Evolutionary conservation across 1,140 invertebrate species (phyloP), one percentile per base, ranked within the genome.

Genomic region (Temnothorax nylanderi): DNA sequence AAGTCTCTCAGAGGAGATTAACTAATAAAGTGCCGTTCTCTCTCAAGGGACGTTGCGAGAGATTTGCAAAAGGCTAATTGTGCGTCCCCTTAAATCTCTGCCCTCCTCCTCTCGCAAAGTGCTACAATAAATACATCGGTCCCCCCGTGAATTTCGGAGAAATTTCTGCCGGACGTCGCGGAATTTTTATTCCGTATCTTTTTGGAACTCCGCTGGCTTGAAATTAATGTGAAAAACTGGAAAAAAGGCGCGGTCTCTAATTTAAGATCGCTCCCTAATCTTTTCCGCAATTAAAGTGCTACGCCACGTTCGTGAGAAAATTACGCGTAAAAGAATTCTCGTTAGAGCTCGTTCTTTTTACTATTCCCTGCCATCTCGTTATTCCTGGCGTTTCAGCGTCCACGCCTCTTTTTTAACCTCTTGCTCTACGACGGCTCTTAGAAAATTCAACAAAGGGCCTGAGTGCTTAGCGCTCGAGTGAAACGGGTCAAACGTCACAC

Each of bases 251-350:
- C 18, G 21, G 75, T 26, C 51, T 72, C 58, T 90, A 90, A 90
- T 90, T 90, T 90, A 82, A 90, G 56, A 76, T 77, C 86, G 54
- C 47, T 32, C 41, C 76, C 76, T 84, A 90, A 91, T 90, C 87
- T 76, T 69, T 86, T 47, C 80, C 37, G 75, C 86, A 90, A 90
- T 90, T 90, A 90, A 90, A 90, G 87, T 85, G 85, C 85, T 78
- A 37, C 54, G 58, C 78, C 58, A 54, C 80, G 10, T 62, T 60
- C 58, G 75, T 44, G 85, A 87, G 71, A 82, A 67, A 86, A 76
- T 87, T 86, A 85, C 84, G 84, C 85, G 87, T 51, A 84, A 88
- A 78, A 74, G 71, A 78, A 90, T 89, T 78, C 82, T 85, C 82
- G 82, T 85, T 85, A 78, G 60, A 78, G 72, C 37, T 65, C 72